Evolutionary conservation across 2,888 invertebrate species (phyloP).

Genomic region (Rotaria socialis): DNA sequence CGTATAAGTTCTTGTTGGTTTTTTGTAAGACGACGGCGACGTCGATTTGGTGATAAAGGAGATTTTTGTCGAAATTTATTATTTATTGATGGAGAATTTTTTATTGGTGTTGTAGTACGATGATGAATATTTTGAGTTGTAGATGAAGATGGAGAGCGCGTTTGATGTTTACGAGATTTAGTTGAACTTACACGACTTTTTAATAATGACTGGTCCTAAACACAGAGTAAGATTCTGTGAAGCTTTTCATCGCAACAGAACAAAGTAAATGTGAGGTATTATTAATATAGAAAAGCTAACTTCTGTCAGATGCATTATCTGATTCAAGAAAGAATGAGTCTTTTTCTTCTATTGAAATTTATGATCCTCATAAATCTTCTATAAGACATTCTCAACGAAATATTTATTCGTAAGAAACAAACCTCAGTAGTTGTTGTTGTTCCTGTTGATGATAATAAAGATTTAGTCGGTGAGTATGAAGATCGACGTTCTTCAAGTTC

Average conservation of each 20-base stretch:
- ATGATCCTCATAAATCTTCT: background rate
- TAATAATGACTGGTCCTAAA: background rate
- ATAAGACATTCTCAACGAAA: no score
- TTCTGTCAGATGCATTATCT: no score
- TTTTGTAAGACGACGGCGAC: background rate
- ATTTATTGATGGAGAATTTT: background rate
- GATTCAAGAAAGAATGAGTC: no score
- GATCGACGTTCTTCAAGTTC: slow-evolving; percentile 48
- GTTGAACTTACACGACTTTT: background rate
- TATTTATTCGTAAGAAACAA: background rate
- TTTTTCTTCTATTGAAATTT: background rate
- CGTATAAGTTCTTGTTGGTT: background rate
- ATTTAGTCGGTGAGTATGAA: background rate
- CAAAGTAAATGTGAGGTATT: background rate
- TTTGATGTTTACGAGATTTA: slow-evolving; percentile 16
- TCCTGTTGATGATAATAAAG: background rate
- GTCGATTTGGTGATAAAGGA: background rate
- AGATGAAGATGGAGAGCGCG: background rate
- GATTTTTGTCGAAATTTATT: slow-evolving; percentile 19
- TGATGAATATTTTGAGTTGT: background rate
- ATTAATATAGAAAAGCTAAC: no score
- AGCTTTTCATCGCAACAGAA: background rate
- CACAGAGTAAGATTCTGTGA: background rate
- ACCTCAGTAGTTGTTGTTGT: background rate
- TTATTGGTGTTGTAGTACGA: background rate